Conservation (phyloP, 2,888 invertebrate species). For the Mythimna albipuncta region DNA sequence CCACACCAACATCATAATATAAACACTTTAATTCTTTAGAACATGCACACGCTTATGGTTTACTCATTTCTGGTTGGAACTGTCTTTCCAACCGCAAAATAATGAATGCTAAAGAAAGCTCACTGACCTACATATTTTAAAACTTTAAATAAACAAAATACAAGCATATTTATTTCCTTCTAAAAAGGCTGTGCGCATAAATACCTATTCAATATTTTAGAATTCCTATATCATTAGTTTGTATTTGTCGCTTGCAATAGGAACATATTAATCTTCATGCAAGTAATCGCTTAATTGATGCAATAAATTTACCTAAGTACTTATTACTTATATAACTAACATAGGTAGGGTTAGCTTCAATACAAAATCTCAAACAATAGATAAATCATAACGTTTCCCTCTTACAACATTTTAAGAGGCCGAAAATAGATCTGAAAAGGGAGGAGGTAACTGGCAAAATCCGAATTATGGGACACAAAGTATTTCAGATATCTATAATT, state of each 20-base stretch:
- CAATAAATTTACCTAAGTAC: not conserved
- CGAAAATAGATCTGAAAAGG: not conserved
- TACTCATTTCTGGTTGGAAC: constrained; percentile 3
- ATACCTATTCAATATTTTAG: not conserved
- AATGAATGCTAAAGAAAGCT: constrained; percentile 18
- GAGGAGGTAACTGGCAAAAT: not conserved
- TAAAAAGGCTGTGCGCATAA: too few species aligned
- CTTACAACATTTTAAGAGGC: not conserved
- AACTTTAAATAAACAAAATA: constrained; percentile 12
- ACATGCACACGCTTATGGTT: not conserved
- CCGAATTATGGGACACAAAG: too few species aligned
- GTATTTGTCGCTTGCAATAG: not conserved
- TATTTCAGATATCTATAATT: too few species aligned
- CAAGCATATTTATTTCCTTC: not conserved
- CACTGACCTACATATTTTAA: not conserved
- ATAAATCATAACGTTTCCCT: not conserved
- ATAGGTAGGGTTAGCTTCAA: not conserved
- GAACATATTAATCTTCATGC: constrained; percentile 11
- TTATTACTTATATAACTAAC: too few species aligned
- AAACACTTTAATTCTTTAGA: not conserved
- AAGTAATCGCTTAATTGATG: not conserved
- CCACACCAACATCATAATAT: not conserved
- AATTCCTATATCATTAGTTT: constrained; percentile 4
- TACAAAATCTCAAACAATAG: not conserved
- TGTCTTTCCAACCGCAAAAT: not conserved